A percentile compares a stretch with the other conserved stretches of the same genome.
These are phyloP conservation scores for Antheraea pernyi DNA, from an alignment of 1,140 invertebrate species.

Conservation along the genomic window DNA sequence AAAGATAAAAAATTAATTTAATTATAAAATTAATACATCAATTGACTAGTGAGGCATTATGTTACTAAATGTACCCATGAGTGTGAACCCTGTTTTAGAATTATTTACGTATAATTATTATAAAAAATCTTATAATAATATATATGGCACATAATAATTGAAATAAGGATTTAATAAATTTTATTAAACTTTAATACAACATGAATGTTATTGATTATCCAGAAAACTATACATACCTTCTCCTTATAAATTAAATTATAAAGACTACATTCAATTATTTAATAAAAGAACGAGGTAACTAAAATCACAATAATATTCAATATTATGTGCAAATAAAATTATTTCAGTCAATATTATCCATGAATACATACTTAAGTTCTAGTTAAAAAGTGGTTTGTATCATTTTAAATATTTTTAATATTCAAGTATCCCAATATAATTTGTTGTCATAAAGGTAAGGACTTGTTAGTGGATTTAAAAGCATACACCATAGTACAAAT, in stretches of 20 bases:
- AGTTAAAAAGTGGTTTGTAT: neutral
- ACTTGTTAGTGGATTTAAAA: conserved; percentile 89
- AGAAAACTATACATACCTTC: too few species aligned
- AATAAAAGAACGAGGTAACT: neutral
- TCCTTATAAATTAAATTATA: too few species aligned
- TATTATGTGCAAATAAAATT: neutral
- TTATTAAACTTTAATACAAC: too few species aligned
- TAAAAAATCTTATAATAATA: neutral
- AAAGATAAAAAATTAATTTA: conserved; percentile 5
- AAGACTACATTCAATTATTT: neutral
- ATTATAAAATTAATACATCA: conserved; percentile 27
- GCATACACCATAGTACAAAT: conserved; percentile 86
- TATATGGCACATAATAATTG: conserved; percentile 5
- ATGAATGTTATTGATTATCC: too few species aligned
- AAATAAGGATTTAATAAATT: neutral
- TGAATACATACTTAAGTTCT: neutral
- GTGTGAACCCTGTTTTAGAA: conserved; percentile 27
- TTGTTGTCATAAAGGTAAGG: conserved; percentile 88
- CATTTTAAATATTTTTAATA: conserved; percentile 6
- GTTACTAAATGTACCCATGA: conserved; percentile 26
- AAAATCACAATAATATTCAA: conserved; percentile 1
- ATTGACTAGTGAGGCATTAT: conserved; percentile 48
- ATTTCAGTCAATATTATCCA: neutral
- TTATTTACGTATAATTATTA: conserved; percentile 18
- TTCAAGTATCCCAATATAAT: conserved; percentile 69